Evolutionary conservation across 2,888 invertebrate genomes (phyloP), one percentile per base, ranked within the genome.

Genomic region (Meiosimyza platycephala): DNA sequence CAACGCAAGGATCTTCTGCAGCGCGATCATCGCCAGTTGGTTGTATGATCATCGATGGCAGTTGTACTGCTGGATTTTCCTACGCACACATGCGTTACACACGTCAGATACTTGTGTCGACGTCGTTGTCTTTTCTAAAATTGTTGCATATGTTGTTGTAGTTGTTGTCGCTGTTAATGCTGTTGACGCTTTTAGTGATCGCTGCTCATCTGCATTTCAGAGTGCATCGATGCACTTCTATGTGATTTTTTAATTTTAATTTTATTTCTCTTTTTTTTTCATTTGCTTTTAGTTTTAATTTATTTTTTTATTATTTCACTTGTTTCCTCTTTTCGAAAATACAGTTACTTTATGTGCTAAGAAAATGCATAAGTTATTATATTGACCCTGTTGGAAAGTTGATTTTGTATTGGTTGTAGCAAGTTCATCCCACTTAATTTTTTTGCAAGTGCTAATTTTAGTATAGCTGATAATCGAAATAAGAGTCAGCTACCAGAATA

Each of bases 341-440:
- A 40, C 57, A 57, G 55, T 67, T 67, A 55, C 55, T 57, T 57
- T 22, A 57, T 67, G 22, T 57, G 55, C 67, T 13, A 67, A 18
- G 40, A 18, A 67, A 57, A 57, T 67, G 57, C 55, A 15, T 67
- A n/a, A 67, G 57, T 40, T 55, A 13, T 47, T 48, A 2, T 15
- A 57, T 3, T 18, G 18, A 64, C 55, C 78, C 77, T 63, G 67
- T 78, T 75, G 75, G 67, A 78, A 75, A 72, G 74, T 12, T 48
- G 50, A n/a, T 5, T 52, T 15, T 13, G 47, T 1, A 12, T 7
- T 48, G 13, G 13, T 40, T 1, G 9, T n/a, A n/a, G n/a, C n/a
- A n/a, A n/a, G n/a, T n/a, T n/a, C n/a, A n/a, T n/a, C n/a, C n/a
- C n/a, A n/a, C n/a, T n/a, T n/a, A n/a, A n/a, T n/a, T n/a, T n/a